Evolutionary conservation across 92 coral and sea anemone genomes (phyloP), one percentile per base, ranked within the genome.

Genomic region (Diadumene lineata): DNA sequence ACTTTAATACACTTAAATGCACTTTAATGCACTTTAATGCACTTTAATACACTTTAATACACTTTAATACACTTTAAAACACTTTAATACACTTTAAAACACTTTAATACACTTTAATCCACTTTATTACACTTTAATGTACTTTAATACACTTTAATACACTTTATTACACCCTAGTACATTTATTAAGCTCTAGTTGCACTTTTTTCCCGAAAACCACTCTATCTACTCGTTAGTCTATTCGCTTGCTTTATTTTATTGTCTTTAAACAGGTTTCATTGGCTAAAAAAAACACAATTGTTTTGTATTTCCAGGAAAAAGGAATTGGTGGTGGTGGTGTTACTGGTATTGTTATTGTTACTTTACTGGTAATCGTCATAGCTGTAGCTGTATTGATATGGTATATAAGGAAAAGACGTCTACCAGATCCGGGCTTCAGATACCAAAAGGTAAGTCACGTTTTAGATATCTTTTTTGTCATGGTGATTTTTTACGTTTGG

Each of bases 381-480:
- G 23, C 43, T 10, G 29, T 68, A 32, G 82, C 61, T 67, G 69
- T 17, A 11, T 27, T 68, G 17, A 68, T 78, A 31, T 67, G 74
- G 68, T 68, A 56, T 34, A 51, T 17, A 1, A 32, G 82, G 26
- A 78, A 78, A 62, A 67, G 31, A n/a, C 50, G 8, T 3, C 56
- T 33, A 28, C 68, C 75, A 1, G 11, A 23, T 4, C 23, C 82
- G 0, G 63, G 68, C 8, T 78, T 78, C 24, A 53, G 68, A 78
- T 78, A 78, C 31, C 27, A 43, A 16, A 78, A 68, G 82, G 82
- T 78, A 68, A 15, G 23, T 53, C 7, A 62, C 67, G 26, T 11
- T 62, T 15, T 7, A 15, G 1, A 16, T 53, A 53, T 53, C 60
- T 9, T 13, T 48, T 15, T 6, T 23, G 29, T 6, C n/a, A 7